phyloP scores from a whole-genome alignment of 2,797 vertebrate genomes.

The Characodon lateralis region DNA sequence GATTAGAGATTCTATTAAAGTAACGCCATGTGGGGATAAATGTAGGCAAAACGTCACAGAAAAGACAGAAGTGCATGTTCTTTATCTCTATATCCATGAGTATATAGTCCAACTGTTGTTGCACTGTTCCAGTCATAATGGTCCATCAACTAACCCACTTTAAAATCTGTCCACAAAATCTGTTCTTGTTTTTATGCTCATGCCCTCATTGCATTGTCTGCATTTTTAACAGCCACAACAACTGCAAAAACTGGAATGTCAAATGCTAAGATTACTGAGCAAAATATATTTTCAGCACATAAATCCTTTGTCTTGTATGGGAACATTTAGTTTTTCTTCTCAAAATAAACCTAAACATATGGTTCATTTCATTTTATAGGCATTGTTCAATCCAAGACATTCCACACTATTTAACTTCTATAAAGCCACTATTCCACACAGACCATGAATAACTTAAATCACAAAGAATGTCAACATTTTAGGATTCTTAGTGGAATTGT shows the following conservation, averaged over 20 bases:
- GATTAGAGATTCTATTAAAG: constrained; percentile 56
- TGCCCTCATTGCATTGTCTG: constrained; percentile 9
- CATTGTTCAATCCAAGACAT: too few species aligned
- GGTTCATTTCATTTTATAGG: background rate
- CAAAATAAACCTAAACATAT: background rate
- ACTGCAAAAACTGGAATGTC: background rate
- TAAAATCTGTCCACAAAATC: constrained; percentile 50
- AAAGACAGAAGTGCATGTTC: constrained; percentile 13
- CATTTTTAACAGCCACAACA: background rate
- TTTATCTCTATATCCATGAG: constrained; percentile 21
- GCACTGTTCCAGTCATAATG: constrained; percentile 11
- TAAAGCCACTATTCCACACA: too few species aligned
- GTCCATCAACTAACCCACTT: constrained; percentile 54
- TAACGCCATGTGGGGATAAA: constrained; percentile 24
- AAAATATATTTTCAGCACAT: background rate
- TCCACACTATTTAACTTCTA: too few species aligned
- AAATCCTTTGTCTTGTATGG: background rate
- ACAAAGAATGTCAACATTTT: too few species aligned
- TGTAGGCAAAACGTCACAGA: constrained; percentile 9
- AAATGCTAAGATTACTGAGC: too few species aligned
- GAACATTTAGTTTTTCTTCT: background rate
- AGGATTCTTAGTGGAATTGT: too few species aligned
- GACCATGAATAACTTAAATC: too few species aligned
- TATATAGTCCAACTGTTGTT: constrained; percentile 38
- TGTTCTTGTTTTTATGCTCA: constrained; percentile 21